A percentile compares a stretch with the other conserved stretches of the same genome.
Conservation (phyloP, 1,140 invertebrate species). For the Sycobia sp. region DNA sequence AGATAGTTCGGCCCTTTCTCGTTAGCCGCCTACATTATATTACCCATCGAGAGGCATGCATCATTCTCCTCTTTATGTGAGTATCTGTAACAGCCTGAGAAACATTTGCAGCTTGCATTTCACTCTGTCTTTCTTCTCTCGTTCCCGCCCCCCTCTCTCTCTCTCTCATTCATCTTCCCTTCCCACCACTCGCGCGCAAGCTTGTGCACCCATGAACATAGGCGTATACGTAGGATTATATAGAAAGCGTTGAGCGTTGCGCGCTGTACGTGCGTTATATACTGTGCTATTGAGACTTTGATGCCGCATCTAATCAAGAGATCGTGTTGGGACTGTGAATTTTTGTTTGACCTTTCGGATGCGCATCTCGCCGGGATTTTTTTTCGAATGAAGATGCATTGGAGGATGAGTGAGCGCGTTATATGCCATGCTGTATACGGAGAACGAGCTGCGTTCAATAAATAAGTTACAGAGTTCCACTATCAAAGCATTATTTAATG, state of each 20-base stretch:
- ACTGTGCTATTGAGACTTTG: not conserved
- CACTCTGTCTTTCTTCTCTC: slow-evolving; percentile 36
- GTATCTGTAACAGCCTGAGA: slow-evolving; percentile 58
- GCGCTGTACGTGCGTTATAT: too few species aligned
- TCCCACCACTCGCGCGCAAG: not conserved
- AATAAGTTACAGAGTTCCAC: too few species aligned
- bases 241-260: not conserved
- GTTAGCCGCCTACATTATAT: slow-evolving; percentile 61
- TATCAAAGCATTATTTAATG: too few species aligned
- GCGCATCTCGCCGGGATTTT: too few species aligned
- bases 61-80: slow-evolving; percentile 56
- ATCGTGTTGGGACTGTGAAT: not conserved
- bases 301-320: not conserved
- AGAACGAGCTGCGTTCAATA: too few species aligned
- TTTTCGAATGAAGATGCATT: too few species aligned
- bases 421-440: too few species aligned
- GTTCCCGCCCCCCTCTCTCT: too few species aligned
- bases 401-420: too few species aligned
- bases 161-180: not conserved
- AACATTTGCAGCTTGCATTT: slow-evolving; percentile 54
- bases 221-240: too few species aligned
- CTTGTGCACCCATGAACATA: not conserved
- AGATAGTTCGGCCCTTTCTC: slow-evolving; percentile 49
- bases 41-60: slow-evolving; percentile 56
- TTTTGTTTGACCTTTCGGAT: not conserved